Evolutionary conservation across 2,888 invertebrate species (phyloP), one percentile per base, ranked within the genome.

Genomic region (Drosophila anceps): DNA sequence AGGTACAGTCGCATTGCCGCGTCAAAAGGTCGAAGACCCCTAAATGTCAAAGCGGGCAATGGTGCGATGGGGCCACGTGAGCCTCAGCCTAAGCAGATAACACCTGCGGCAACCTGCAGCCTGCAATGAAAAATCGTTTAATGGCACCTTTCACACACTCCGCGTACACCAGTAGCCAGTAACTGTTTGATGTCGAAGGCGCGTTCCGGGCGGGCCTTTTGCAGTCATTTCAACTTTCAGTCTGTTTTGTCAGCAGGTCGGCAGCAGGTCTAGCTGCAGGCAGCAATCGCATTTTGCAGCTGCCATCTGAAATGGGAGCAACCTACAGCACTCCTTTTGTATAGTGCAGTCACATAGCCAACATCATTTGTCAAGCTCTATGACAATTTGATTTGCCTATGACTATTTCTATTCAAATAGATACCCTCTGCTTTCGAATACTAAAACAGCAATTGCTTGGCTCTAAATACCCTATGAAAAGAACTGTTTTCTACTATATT

Each of bases 121-220:
- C 85, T 88, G 92, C 91, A 83, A 91, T 91, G 92, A 91, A 91
- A 91, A 91, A 92, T 91, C 92, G 91, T 87, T 91, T 92, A 92
- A 91, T 91, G 91, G 90, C 92, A 90, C 90, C 91, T 89, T 90
- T 88, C 88, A 83, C 90, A 86, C 86, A 76, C 73, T 68, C 53
- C 51, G 31, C 10, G 20, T 9, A 27, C 27, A 55, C 13, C 54
- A 50, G 10, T 2, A 37, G n/a, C 31, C 24, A 24, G 8, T 7
- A 20, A 18, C 18, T 20, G 51, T n/a, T 18, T 24, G 12, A 54
- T 18, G 10, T 1, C 1, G 6, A 1, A 2, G 24, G 59, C 13
- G 13, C 13, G 46, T 20, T 50, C 27, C 44, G 24, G 48, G 39
- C 8, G 61, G 59, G 68, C 68, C 70, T 61, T 79, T 74, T 60